Conservation (phyloP, 2,797 vertebrate genomes). For the Strix occidentalis region DNA sequence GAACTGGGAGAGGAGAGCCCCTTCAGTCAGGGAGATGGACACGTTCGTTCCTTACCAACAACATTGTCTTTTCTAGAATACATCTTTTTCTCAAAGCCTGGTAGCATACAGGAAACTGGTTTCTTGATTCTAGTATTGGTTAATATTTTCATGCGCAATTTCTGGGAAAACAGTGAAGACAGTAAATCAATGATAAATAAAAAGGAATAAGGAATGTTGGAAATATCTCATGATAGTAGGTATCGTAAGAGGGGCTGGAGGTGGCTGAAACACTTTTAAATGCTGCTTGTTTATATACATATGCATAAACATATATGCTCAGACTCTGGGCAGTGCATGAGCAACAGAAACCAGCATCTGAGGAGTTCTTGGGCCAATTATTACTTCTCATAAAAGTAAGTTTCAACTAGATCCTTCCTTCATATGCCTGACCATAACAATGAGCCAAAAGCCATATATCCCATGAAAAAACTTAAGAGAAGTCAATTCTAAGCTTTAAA, state of each 20-base stretch:
- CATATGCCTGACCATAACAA: neutral
- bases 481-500: neutral
- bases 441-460: neutral
- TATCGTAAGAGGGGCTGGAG: neutral
- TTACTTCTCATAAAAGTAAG: neutral
- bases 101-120: slow-evolving; percentile 39
- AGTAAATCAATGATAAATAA: neutral
- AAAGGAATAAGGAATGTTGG: neutral
- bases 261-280: neutral
- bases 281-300: neutral
- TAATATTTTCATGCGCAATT: slow-evolving; percentile 62
- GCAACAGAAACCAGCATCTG: neutral
- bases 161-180: slow-evolving; percentile 20
- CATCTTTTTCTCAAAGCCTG: neutral
- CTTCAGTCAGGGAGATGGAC: neutral
- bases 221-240: neutral
- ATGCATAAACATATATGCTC: neutral
- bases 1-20: neutral
- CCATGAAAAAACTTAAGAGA: neutral
- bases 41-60: neutral
- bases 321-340: neutral
- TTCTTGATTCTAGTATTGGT: slow-evolving; percentile 69
- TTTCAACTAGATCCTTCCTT: neutral
- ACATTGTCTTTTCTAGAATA: accelerated
- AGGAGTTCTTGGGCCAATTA: neutral